phyloP scores from a whole-genome alignment of 1,140 invertebrate species.

The Portunus trituberculatus region DNA sequence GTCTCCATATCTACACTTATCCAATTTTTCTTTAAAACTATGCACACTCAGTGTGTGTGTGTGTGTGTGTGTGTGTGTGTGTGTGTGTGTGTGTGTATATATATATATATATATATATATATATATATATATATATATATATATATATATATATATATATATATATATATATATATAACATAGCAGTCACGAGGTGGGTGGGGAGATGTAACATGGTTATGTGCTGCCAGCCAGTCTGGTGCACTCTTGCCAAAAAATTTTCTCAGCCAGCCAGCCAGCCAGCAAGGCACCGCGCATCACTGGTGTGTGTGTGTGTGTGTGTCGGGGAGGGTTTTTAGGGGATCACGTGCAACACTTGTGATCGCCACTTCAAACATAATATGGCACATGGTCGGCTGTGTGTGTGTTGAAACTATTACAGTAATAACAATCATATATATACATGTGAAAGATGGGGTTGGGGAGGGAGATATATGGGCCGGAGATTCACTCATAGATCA shows the following conservation, averaged over 20 bases:
- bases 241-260: not conserved
- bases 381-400: no score
- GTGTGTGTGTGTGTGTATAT: not conserved
- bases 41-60: slow-evolving; percentile 42
- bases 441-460: not conserved
- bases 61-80: slow-evolving; percentile 48
- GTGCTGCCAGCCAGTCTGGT: not conserved
- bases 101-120: slow-evolving; percentile 45
- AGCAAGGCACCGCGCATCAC: not conserved
- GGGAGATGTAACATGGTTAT: not conserved
- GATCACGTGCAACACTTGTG: no score
- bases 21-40: no score
- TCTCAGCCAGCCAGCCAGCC: not conserved
- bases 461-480: no score
- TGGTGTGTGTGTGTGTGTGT: not conserved
- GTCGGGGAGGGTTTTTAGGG: no score
- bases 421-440: slow-evolving; percentile 28
- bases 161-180: slow-evolving; percentile 22
- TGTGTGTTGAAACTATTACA: not conserved
- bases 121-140: slow-evolving; percentile 39
- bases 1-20: no score
- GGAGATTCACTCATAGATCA: no score
- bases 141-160: slow-evolving; percentile 36
- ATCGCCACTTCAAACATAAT: no score
- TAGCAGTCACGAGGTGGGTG: not conserved